Conservation (phyloP, 2,113 vertebrate genomes). For the Suncus etruscus region DNA sequence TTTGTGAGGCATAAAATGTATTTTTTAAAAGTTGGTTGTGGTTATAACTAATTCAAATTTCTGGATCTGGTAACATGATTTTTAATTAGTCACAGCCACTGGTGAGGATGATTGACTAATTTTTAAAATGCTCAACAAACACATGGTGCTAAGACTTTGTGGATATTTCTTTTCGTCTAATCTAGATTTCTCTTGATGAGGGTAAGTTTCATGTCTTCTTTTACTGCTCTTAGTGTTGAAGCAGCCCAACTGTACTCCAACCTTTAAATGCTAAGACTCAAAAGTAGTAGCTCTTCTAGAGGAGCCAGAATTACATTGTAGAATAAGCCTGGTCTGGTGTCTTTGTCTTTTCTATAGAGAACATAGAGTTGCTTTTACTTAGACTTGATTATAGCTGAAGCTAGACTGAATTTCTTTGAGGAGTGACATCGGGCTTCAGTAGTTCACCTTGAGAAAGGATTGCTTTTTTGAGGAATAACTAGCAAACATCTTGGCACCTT, state of each 20-base stretch:
- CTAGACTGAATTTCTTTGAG: neutral
- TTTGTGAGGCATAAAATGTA: slow-evolving; percentile 15
- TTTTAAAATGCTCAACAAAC: slow-evolving; percentile 49
- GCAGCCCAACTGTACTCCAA: neutral
- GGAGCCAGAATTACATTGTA: neutral
- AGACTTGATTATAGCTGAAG: neutral
- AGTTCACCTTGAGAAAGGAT: neutral
- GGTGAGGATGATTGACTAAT: slow-evolving; percentile 38
- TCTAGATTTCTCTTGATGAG: slow-evolving; percentile 34
- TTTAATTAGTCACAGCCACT: slow-evolving; percentile 64
- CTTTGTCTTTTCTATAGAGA: neutral
- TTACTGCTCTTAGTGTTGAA: neutral
- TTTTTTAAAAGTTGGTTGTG: slow-evolving; percentile 45
- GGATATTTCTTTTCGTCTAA: slow-evolving; percentile 57
- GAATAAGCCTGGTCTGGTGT: neutral
- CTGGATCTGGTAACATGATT: slow-evolving; percentile 44
- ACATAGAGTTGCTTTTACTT: slow-evolving; percentile 18
- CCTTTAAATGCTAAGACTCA: neutral
- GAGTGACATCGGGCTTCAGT: neutral
- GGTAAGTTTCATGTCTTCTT: slow-evolving; percentile 42
- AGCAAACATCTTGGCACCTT: neutral
- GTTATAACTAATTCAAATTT: slow-evolving; percentile 17
- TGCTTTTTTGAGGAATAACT: neutral
- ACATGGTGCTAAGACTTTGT: neutral
- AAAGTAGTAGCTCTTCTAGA: neutral